Evolutionary conservation across 2,797 vertebrate genomes (phyloP).

Genomic region (Pogonophryne albipinna): DNA sequence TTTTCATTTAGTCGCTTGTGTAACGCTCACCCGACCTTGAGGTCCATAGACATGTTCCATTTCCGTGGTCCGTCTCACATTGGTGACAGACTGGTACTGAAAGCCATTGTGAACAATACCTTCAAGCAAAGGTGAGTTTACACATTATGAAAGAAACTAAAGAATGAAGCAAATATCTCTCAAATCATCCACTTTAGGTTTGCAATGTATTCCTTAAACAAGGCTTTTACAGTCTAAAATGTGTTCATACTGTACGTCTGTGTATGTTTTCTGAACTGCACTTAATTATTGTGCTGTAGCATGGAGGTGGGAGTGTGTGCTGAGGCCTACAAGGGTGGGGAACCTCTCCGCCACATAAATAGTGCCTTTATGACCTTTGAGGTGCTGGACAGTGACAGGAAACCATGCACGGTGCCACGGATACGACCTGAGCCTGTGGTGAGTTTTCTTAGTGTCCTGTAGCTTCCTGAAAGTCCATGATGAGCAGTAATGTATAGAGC

Average conservation of each 20-base stretch:
- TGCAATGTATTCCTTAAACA: too few species aligned
- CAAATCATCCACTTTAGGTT: too few species aligned
- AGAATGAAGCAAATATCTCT: background rate
- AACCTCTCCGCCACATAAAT: slow-evolving; percentile 92
- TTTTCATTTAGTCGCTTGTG: slow-evolving; percentile 89
- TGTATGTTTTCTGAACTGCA: background rate
- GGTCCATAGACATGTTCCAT: slow-evolving; percentile 97
- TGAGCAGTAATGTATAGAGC: background rate
- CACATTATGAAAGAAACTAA: background rate
- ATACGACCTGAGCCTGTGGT: slow-evolving; percentile 93
- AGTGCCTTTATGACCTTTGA: slow-evolving; percentile 98
- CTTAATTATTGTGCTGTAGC: slow-evolving; percentile 75
- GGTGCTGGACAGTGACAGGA: slow-evolving; percentile 89
- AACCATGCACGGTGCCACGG: slow-evolving; percentile 86
- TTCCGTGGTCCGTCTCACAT: slow-evolving; percentile 96
- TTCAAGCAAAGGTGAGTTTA: slow-evolving; percentile 92
- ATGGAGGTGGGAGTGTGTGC: slow-evolving; percentile 98
- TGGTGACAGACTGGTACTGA: slow-evolving; percentile 93
- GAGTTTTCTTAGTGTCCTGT: slow-evolving; percentile 60
- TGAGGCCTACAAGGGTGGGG: slow-evolving; percentile 92
- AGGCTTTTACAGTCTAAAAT: too few species aligned
- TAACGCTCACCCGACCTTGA: slow-evolving; percentile 91
- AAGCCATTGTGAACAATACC: slow-evolving; percentile 96
- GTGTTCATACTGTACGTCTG: background rate
- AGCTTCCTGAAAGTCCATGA: background rate